Percentiles rank a stretch among this genome's conserved stretches.
Evolutionary conservation across 2,888 invertebrate species (phyloP).

Genomic region (Mellilla xanthometata): DNA sequence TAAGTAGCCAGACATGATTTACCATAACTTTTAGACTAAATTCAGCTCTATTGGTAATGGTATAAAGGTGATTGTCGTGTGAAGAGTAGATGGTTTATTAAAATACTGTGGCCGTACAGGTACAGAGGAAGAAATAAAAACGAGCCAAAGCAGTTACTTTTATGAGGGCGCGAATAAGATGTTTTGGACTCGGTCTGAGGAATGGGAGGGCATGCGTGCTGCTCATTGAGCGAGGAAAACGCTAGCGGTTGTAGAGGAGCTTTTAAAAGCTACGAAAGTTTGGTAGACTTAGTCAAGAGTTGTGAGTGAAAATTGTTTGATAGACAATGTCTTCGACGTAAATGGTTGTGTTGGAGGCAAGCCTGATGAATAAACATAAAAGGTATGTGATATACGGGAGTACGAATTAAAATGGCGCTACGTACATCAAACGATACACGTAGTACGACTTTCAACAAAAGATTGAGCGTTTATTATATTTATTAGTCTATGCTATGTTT

Average conservation of each 20-base stretch:
- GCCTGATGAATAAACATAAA: no score
- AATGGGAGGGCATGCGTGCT: slow-evolving; percentile 56
- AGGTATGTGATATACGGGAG: no score
- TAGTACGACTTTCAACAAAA: no score
- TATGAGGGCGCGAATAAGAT: slow-evolving; percentile 83
- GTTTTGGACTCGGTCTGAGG: slow-evolving; percentile 79
- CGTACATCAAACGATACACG: no score
- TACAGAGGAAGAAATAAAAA: slow-evolving; percentile 80
- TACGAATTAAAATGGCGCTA: no score
- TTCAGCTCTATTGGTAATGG: slow-evolving; percentile 30
- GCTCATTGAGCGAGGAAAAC: slow-evolving; percentile 38
- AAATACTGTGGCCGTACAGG: slow-evolving; percentile 81
- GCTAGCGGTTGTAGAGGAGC: slow-evolving; percentile 11
- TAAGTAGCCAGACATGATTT: slow-evolving; percentile 76
- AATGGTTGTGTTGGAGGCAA: no score
- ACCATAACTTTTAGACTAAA: slow-evolving; percentile 33
- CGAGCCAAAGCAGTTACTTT: slow-evolving; percentile 81
- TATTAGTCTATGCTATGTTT: no score
- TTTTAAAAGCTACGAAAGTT: not conserved
- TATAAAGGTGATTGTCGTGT: slow-evolving; percentile 45
- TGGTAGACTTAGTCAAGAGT: no score
- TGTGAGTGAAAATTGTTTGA: no score
- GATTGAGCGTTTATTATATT: no score
- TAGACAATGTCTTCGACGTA: no score
- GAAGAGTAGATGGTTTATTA: slow-evolving; percentile 65